phyloP scores from a whole-genome alignment of 1,140 invertebrate genomes.

The Achatina immaculata region DNA sequence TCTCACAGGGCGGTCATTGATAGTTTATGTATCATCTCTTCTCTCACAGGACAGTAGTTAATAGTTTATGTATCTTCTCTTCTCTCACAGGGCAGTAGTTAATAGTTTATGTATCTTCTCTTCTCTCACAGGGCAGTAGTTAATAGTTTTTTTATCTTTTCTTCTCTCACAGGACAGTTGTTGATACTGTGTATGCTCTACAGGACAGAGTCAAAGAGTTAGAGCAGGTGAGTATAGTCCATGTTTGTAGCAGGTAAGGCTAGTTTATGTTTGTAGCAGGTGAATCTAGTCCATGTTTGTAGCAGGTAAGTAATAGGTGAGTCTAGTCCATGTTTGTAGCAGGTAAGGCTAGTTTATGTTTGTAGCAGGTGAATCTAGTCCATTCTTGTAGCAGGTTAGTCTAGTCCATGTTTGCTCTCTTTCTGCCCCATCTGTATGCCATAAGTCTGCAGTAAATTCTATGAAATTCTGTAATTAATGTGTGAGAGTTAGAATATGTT shows the following conservation, averaged over 20 bases:
- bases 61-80: too few relatives aligned
- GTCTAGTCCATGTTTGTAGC: too few relatives aligned
- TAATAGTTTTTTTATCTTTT: not conserved
- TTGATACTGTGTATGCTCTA: conserved; percentile 80
- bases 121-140: too few relatives aligned
- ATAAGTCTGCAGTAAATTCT: not conserved
- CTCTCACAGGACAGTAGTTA: too few relatives aligned
- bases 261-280: not conserved
- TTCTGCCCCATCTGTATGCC: not conserved
- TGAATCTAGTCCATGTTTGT: not conserved
- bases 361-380: not conserved
- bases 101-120: too few relatives aligned
- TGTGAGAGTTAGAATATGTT: not conserved
- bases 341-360: not conserved
- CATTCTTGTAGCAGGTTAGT: not conserved
- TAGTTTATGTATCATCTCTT: too few relatives aligned
- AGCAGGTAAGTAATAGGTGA: not conserved
- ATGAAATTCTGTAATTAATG: not conserved
- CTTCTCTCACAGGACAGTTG: conserved; percentile 74
- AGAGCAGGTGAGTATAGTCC: conserved; percentile 70
- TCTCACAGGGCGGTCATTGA: too few relatives aligned
- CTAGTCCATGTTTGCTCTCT: not conserved
- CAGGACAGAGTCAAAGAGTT: conserved; percentile 78
- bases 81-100: too few relatives aligned
- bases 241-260: not conserved